A percentile compares a stretch with the other conserved stretches of the same genome.
Evolutionary conservation across 2,797 vertebrate species (phyloP).

Genomic region (Anguilla anguilla): DNA sequence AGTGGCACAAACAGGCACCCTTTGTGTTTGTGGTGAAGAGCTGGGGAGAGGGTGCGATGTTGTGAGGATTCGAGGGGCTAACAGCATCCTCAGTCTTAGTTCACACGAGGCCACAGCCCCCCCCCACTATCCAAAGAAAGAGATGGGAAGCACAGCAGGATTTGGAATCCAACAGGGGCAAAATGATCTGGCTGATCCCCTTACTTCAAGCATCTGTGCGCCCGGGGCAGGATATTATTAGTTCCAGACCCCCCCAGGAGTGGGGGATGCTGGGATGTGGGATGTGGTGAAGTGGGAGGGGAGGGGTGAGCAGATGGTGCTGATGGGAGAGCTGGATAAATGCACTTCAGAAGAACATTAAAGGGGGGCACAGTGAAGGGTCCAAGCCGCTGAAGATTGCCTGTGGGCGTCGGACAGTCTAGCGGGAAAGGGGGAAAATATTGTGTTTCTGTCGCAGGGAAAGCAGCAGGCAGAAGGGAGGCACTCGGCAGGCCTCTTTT

Average conservation of each 20-base stretch:
- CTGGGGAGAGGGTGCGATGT: neutral
- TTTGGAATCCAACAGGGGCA: neutral
- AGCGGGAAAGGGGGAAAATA: neutral
- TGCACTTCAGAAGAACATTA: conserved; percentile 11
- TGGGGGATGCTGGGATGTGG: neutral
- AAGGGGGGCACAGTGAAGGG: neutral
- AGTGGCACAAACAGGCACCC: neutral
- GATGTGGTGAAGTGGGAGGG: neutral
- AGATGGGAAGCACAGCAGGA: neutral
- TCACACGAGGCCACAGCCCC: neutral
- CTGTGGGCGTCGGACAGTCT: neutral
- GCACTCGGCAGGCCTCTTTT: neutral
- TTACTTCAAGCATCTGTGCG: conserved; percentile 16
- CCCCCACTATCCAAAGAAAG: neutral
- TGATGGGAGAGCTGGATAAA: conserved; percentile 12
- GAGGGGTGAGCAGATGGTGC: neutral
- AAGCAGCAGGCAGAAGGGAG: neutral
- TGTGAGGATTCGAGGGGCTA: neutral
- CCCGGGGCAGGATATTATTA: conserved; percentile 23
- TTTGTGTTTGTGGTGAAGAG: neutral
- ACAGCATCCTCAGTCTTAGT: neutral
- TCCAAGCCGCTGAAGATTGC: neutral
- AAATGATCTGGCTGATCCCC: conserved; percentile 10
- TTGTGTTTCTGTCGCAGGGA: neutral
- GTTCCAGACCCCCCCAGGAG: neutral